Evolutionary conservation across 2,888 invertebrate genomes (phyloP), one percentile per base, ranked within the genome.

Genomic region (Hartigia nigra): DNA sequence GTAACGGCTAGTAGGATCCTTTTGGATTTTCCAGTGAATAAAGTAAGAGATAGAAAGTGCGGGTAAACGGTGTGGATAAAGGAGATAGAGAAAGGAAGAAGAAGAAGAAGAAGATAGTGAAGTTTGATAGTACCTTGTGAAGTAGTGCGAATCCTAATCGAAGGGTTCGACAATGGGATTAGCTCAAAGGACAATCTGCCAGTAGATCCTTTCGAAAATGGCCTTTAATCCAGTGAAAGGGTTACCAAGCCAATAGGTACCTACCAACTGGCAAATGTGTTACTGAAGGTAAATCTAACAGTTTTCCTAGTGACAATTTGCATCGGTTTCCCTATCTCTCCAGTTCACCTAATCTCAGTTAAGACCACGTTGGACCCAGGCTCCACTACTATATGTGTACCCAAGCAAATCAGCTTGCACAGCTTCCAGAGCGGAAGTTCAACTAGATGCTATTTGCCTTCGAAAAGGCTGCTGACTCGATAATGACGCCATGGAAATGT

Each of bases 401-500:
- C 90, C 78, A 85, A 92, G 78, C 92, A 94, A 55, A 55, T 55
- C 55, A 55, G 55, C 9, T 55, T 55, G 23, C 55, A 23, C 55
- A 55, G 55, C 55, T 55, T 55, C 23, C 55, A 23, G 55, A 39
- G 23, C 74, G 69, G 75, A 78, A 78, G 74, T 78, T 75, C 70
- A 75, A 23, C 55, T 2, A 55, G 5, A 0, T 55, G 77, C 83
- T 83, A 84, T 87, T 87, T 86, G 85, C 85, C 85, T 85, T 85
- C 82, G 84, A 84, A 85, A 87, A 84, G 84, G 86, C 23, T 2
- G 23, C 84, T 86, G 87, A 87, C 82, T 85, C 80, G 83, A 84
- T 84, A 84, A 88, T 85, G 83, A 81, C 75, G 9, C 14, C 23
- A 55, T 23, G 55, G 55, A 55, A 55, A 55, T 55, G 55, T 55